Evolutionary conservation across 2,113 vertebrate genomes (phyloP).

Genomic region (Brevimyrus niger): DNA sequence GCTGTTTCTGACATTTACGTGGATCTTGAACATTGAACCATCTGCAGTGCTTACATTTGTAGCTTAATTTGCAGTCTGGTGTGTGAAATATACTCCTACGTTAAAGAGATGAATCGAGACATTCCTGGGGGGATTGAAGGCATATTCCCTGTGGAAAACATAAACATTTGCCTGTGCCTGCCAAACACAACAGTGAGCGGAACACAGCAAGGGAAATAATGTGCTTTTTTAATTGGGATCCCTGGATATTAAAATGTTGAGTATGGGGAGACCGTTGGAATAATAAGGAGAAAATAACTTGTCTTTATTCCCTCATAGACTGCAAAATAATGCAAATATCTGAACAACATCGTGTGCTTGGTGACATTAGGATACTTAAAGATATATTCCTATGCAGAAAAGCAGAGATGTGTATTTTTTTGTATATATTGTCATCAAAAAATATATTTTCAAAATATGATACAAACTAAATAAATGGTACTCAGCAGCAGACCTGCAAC

Average conservation of each 20-base stretch:
- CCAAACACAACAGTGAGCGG: background rate
- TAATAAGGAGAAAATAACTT: background rate
- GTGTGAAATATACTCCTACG: background rate
- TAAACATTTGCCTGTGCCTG: background rate
- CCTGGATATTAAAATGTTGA: background rate
- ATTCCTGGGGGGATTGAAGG: background rate
- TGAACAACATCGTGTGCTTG: background rate
- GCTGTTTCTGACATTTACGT: background rate
- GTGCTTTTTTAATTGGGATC: slow-evolving; percentile 4
- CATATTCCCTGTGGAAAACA: background rate
- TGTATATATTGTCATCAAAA: background rate
- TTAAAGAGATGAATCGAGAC: background rate
- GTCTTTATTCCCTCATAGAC: background rate
- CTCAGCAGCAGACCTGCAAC: background rate
- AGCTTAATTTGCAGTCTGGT: background rate
- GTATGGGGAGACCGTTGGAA: background rate
- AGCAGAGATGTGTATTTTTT: background rate
- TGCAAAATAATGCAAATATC: background rate
- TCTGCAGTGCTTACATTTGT: background rate
- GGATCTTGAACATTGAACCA: background rate
- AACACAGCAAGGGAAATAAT: background rate
- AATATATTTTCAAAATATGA: background rate
- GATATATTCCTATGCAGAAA: background rate
- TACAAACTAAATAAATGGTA: background rate
- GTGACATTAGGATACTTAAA: background rate